Conservation (phyloP, 2,113 vertebrate species). For the Phalacrocorax brasilianus region DNA sequence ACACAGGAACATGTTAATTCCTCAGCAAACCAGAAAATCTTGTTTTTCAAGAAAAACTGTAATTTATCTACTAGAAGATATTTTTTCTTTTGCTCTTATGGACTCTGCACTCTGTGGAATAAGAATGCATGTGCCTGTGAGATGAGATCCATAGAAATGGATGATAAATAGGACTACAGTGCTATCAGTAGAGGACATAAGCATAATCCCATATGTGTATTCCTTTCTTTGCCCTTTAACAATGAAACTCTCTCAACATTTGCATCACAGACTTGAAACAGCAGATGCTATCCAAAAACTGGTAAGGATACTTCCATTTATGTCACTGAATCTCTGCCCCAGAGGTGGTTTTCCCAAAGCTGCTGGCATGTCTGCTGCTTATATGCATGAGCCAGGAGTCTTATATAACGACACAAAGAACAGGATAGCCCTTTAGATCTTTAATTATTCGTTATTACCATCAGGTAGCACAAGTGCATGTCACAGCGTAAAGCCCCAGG, state of each 20-base stretch:
- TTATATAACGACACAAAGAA: background rate
- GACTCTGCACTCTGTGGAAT: background rate
- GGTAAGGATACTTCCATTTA: background rate
- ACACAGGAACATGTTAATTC: background rate
- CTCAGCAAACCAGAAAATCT: background rate
- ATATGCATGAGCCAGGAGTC: background rate
- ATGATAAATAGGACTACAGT: background rate
- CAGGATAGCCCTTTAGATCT: background rate
- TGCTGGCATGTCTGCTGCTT: background rate
- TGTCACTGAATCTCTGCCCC: background rate
- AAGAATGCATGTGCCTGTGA: background rate
- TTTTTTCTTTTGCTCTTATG: background rate
- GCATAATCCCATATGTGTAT: background rate
- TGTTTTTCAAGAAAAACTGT: background rate
- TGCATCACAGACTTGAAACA: background rate
- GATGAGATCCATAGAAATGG: background rate
- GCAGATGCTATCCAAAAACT: background rate
- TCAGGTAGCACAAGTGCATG: fast-evolving
- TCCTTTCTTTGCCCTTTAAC: background rate
- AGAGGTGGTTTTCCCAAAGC: background rate
- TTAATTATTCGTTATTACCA: background rate
- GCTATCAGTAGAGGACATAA: background rate
- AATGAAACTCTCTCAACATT: background rate
- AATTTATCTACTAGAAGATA: background rate
- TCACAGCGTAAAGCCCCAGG: background rate